Percentiles rank a stretch among this genome's conserved stretches.
phyloP scores from a whole-genome alignment of 53 echinoderm and acorn worm species.

The Glandiceps talaboti region DNA sequence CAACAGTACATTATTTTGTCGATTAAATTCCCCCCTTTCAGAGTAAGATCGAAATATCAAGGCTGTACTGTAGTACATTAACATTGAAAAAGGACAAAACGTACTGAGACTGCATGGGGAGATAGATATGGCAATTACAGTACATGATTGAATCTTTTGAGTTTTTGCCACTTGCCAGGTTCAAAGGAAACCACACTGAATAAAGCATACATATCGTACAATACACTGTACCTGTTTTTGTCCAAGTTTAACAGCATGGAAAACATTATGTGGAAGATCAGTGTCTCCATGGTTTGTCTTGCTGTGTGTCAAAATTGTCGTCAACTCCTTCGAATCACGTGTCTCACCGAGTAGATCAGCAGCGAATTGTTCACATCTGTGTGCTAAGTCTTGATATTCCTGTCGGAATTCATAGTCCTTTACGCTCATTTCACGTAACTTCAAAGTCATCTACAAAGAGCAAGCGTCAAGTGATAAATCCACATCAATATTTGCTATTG shows the following conservation, averaged over 20 bases:
- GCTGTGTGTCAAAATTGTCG: constrained; percentile 53
- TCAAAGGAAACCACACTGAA: too few species aligned
- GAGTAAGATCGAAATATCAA: too few species aligned
- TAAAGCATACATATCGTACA: too few species aligned
- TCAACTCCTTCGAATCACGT: constrained; percentile 79
- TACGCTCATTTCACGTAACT: constrained; percentile 67
- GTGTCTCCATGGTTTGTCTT: neutral
- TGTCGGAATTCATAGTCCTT: constrained; percentile 85
- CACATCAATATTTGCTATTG: too few species aligned
- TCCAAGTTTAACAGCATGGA: constrained; percentile 59
- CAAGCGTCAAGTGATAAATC: neutral
- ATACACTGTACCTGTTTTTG: constrained; percentile 65
- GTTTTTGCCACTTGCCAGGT: too few species aligned
- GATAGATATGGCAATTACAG: too few species aligned
- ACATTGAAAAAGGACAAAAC: too few species aligned
- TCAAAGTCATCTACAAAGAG: constrained; percentile 29
- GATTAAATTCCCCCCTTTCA: too few species aligned
- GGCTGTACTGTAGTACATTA: too few species aligned
- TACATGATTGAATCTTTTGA: too few species aligned
- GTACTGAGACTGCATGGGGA: too few species aligned
- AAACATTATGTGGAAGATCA: constrained; percentile 52
- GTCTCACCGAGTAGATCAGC: constrained; percentile 90
- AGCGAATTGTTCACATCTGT: constrained; percentile 74
- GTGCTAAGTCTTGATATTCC: constrained; percentile 70
- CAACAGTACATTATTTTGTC: too few species aligned